Conservation (phyloP, 1,140 invertebrate genomes). For the Megalopta genalis region DNA sequence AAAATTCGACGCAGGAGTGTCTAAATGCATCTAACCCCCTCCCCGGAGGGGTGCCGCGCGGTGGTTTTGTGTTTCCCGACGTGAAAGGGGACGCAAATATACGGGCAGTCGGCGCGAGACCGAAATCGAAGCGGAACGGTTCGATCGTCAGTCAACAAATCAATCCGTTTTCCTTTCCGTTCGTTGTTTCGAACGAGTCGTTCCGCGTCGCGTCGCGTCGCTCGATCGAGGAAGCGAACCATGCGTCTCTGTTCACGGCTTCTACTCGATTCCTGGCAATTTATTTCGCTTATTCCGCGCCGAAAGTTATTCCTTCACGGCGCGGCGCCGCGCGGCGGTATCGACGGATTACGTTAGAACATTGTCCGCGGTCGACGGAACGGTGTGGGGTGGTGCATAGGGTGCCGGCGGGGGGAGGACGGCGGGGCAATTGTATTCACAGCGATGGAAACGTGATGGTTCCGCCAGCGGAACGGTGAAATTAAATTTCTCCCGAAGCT, state of each 20-base stretch:
- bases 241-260: background rate
- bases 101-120: background rate
- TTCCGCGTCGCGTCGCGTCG: no score
- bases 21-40: no score
- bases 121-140: background rate
- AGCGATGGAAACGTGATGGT: conserved; percentile 6
- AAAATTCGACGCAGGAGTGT: no score
- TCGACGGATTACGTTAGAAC: conserved; percentile 5
- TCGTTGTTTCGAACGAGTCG: background rate
- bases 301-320: conserved; percentile 2
- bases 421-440: background rate
- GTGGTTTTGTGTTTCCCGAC: background rate
- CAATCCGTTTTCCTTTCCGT: conserved; percentile 9
- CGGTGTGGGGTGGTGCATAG: no score
- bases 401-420: no score
- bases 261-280: background rate
- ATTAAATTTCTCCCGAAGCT: conserved; percentile 27
- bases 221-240: no score
- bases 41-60: no score
- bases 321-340: background rate
- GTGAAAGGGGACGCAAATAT: background rate
- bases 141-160: conserved; percentile 18
- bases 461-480: background rate
- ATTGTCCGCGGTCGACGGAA: no score
- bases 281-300: conserved; percentile 14